Percentiles rank a stretch among this genome's conserved stretches.
phyloP scores from a whole-genome alignment of 2,888 invertebrate species.

The Rotaria socialis region DNA sequence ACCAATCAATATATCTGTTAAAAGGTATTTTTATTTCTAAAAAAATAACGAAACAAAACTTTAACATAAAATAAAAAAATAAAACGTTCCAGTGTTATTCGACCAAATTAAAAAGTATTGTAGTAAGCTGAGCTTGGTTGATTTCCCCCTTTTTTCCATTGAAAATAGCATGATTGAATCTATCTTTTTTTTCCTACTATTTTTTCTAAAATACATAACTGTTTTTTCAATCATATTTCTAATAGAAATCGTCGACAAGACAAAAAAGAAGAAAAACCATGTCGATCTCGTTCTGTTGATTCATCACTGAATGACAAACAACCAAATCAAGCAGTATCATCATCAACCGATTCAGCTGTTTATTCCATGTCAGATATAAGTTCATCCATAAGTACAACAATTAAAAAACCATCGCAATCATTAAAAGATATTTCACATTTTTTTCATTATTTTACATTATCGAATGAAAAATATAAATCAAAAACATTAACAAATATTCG shows the following conservation, averaged over 20 bases:
- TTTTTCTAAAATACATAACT: not conserved
- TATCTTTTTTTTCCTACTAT: not conserved
- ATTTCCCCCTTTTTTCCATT: not conserved
- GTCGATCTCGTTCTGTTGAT: conserved; percentile 24
- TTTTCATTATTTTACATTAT: conserved; percentile 1
- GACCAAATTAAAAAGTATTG: not conserved
- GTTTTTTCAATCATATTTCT: not conserved
- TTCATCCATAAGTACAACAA: not conserved
- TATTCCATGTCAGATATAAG: conserved; percentile 27
- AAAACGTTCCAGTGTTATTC: not conserved
- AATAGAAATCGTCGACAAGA: not conserved
- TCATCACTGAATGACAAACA: not conserved
- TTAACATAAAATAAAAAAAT: not conserved
- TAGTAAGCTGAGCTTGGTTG: conserved; percentile 18
- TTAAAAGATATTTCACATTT: conserved; percentile 9
- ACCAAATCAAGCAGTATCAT: not conserved
- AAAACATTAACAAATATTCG: conserved; percentile 11
- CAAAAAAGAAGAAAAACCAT: not conserved
- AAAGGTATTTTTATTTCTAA: not conserved
- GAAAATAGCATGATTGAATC: not conserved
- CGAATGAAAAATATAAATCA: not conserved
- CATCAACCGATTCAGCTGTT: conserved; percentile 30
- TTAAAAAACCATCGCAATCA: conserved; percentile 2
- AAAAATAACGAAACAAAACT: not conserved
- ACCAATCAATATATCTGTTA: conserved; percentile 21